Evolutionary conservation across 2,888 invertebrate genomes (phyloP), one percentile per base, ranked within the genome.

Genomic region (Orchesellides sinensis): DNA sequence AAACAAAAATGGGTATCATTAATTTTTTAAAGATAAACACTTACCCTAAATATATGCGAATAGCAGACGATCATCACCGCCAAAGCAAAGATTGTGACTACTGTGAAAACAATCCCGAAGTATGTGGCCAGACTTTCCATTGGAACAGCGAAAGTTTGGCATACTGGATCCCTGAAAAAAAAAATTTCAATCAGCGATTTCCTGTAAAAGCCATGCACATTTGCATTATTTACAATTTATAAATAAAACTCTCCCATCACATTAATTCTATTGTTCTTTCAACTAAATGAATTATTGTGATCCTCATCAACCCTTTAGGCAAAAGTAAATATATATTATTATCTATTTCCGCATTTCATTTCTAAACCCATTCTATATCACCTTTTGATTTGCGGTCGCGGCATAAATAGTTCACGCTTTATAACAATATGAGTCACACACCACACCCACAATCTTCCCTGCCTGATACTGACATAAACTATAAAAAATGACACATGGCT

Each of bases 31-130:
- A n/a, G n/a, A n/a, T n/a, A 32, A 45, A 63, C 35, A 77, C 83
- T 85, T 79, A 88, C 88, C 83, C 83, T 83, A 72, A 86, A 88
- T 72, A 88, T 88, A 35, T 86, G 83, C 3, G 84, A 75, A 70
- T 88, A 88, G 65, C 86, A 87, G 68, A 85, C 63, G 66, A 78
- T 86, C 87, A 87, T 88, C 35, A 87, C 84, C 21, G 78, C 72
- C n/a, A 87, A 63, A 10, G 85, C 84, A 14, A 87, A 68, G 8
- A 86, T 23, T n/a, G 88, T 87, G 8, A 84, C 70, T n/a, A 81
- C 59, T 8, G 85, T 73, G 65, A 87, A 85, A 21, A 87, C 85
- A 74, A 85, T 40, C 23, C 84, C 87, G 74, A 87, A 88, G 70
- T 86, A 88, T 21, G 75, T 72, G 27, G 84, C 83, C 27, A 87